Evolutionary conservation across 2,888 invertebrate genomes (phyloP), one percentile per base, ranked within the genome.

Genomic region (Caenorhabditis sinica): DNA sequence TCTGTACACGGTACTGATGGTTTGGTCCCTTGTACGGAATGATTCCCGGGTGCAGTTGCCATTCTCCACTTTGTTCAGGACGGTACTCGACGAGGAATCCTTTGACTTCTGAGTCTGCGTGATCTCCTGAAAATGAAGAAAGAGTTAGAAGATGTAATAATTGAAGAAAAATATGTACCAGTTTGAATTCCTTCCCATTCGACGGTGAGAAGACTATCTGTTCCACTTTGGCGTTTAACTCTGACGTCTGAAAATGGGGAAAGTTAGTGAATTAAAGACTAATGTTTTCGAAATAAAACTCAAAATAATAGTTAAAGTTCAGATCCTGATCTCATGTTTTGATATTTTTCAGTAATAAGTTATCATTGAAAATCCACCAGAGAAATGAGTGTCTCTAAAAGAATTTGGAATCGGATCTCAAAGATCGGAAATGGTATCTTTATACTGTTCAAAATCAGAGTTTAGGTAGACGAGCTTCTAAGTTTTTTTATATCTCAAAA

Each of bases 161-260:
- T n/a, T 33, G 28, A 58, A 68, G 25, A 9, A 36, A n/a, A 53
- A 36, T 25, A 72, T 75, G 69, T 45, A 65, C 91, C 90, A 65
- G 91, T 89, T 84, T 93, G 93, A 56, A 93, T 93, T 45, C 93
- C 93, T 87, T 93, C 93, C 93, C 93, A 93, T 89, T 93, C 93
- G 45, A 93, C 93, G 8, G 92, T 92, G 53, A 92, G 83, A 60
- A 93, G 88, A 68, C 89, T 90, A 82, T 92, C 92, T 28, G 90
- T 87, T 65, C 87, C 76, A 66, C 75, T 61, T 74, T 89, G 87
- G 60, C 90, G 88, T 81, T 86, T 87, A 61, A 85, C 89, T 86
- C 88, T 74, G 73, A 80, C 75, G 53, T 73, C 81, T 85, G 73
- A 40, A 77, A 65, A 56, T 51, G 17, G 17, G 23, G 15, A 11